Conservation (phyloP, 2,113 vertebrate genomes). For the human (Homo sapiens) region DNA sequence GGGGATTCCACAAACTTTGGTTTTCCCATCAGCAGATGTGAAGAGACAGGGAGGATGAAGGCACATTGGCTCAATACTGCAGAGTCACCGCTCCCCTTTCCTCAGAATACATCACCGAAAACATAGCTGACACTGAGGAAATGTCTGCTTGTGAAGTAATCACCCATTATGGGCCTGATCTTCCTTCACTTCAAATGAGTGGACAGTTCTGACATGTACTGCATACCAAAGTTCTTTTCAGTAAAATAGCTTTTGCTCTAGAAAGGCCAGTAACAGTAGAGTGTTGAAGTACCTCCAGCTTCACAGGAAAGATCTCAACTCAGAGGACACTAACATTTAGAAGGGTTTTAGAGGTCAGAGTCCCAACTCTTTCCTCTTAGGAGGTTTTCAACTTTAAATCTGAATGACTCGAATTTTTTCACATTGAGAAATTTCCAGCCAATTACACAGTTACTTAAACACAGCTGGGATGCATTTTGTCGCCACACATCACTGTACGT, state of each 20-base stretch:
- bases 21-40: background rate
- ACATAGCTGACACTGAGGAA: background rate
- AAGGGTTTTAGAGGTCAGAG: no score
- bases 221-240: background rate
- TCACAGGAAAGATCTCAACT: no score
- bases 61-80: background rate
- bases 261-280: background rate
- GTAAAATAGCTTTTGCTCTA: background rate
- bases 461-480: rapidly evolving
- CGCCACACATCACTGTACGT: background rate
- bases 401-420: background rate
- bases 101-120: background rate
- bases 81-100: background rate
- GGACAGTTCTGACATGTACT: background rate
- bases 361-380: background rate
- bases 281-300: rapidly evolving
- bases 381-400: background rate
- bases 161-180: background rate
- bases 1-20: background rate
- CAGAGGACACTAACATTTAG: background rate
- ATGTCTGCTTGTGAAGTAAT: background rate
- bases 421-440: no score
- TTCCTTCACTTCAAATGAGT: background rate
- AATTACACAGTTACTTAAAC: rapidly evolving
- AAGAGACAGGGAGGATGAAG: background rate